Base-by-base conservation (phyloP, 1,140 invertebrate genomes). In the Brachionus angularis region DNA sequence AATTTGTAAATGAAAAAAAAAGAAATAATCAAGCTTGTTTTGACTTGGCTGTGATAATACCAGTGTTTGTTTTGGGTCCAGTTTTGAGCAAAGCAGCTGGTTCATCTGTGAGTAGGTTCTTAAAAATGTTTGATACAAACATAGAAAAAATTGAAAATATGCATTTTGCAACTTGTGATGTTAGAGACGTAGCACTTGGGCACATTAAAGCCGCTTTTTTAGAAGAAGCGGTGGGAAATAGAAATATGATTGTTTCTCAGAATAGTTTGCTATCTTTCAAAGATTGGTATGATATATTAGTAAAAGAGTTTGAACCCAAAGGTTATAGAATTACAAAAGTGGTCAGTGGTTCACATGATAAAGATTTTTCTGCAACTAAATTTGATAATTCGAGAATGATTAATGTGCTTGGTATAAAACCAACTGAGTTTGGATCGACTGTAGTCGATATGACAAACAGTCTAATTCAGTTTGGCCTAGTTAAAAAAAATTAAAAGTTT, bases 151-250 rank as follows among this genome's bases (percentile, higher is more conserved):
- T 67, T 5, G 62, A 46, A 2, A 27, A 67, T 8, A 50, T 50
- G 42, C 23, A 21, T 47, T 29, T 33, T 4, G 42, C 62, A 2
- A 46, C 84, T n/a, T 81, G 83, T 64, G 85, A 86, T 75, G 85
- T 86, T 4, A 77, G 85, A 36, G 85, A 86, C 76, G 85, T 86
- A 5, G 85, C 85, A 7, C 39, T 74, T 23, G 85, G 84, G 7
- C 85, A 86, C 74, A 75, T 85, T 47, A 80, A 81, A 74, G 84
- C 85, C 10, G 81, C 86, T 77, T 80, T 77, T 4, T 61, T 78
- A 12, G 77, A 79, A 4, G 81, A 84, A 72, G 82, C 84, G 16
- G 83, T 80, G 58, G 84, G 84, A n/a, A 18, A 73, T 16, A 33
- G 69, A 12, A 33, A 61, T 31, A 21, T 72, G n/a, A 25, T 71